phyloP scores from a whole-genome alignment of 2,797 vertebrate species.

The Acanthiza pusilla region DNA sequence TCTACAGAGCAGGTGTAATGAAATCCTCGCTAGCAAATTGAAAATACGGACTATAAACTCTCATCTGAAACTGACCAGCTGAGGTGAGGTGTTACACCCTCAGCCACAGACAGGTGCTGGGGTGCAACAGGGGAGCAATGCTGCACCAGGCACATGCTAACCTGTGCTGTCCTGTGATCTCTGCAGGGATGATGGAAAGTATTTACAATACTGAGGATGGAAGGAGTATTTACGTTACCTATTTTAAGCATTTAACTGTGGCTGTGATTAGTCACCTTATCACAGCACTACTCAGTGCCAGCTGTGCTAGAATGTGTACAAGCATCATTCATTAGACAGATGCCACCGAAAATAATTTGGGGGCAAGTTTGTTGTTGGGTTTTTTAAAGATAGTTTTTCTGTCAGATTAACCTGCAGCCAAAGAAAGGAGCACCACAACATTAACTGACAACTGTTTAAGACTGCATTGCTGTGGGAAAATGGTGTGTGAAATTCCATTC shows the following conservation, averaged over 20 bases:
- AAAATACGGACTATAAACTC: background rate
- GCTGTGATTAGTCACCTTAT: background rate
- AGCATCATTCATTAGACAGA: background rate
- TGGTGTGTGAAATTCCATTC: background rate
- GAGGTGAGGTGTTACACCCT: background rate
- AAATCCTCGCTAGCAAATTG: slow-evolving; percentile 12
- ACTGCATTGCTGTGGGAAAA: background rate
- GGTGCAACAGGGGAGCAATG: background rate
- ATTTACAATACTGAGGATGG: background rate
- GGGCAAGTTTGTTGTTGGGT: no score
- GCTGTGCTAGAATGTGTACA: background rate
- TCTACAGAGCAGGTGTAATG: slow-evolving; percentile 19
- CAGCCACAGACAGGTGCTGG: background rate
- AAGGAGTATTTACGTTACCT: background rate
- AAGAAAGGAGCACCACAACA: background rate
- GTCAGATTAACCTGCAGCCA: background rate
- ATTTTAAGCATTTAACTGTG: background rate
- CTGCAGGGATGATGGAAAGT: background rate
- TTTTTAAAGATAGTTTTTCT: background rate
- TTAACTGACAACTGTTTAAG: background rate
- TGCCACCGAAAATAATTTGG: background rate
- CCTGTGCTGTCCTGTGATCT: background rate
- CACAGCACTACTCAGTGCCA: background rate
- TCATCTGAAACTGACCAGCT: background rate
- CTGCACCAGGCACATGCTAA: background rate